Evolutionary conservation across 2,113 vertebrate species (phyloP), one percentile per base, ranked within the genome.

Genomic region (Microcebus griseorufus): DNA sequence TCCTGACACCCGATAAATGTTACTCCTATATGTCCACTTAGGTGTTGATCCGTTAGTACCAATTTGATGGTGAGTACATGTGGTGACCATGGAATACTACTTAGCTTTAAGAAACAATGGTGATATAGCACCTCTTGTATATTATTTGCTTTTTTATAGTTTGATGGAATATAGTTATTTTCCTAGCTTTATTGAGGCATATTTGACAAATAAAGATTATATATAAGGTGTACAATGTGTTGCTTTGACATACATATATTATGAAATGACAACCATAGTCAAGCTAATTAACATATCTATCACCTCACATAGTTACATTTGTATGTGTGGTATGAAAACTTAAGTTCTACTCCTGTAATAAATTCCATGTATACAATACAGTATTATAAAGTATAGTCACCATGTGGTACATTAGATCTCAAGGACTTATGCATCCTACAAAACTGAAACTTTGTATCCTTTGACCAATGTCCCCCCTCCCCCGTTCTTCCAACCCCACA

Each of bases 401-500:
- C 84, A 3, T 27, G 32, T 1, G 58, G 14, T 34, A 67, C 16
- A 86, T 65, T 9, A 79, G 6, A 16, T 58, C 17, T 42, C 1
- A 10, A n/a, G 9, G 42, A 76, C 9, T 39, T 42, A 73, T 37
- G 29, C 16, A 86, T 29, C 32, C 23, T 6, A 9, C 3, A 70
- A 69, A 79, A 60, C 2, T 79, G 34, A 87, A 87, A 20, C 9
- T 58, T 79, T 79, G 4, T 58, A 23, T 14, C 20, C 17, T 58
- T 45, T 45, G 7, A 3, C 45, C 14, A 58, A 34, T 39, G 55
- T 45, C 3, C 42, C 12, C 6, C 34, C 5, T 2, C 42, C 18
- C 6, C 34, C 5, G 22, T 69, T 87, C 58, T 1, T 3, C 6
- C 9, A 9, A 69, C 9, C 3, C 0, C 9, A 17, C 34, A 29